Percentiles rank a stretch among this genome's conserved stretches.
phyloP scores from a whole-genome alignment of 2,113 vertebrate genomes.

The Cyanocitta stelleri region DNA sequence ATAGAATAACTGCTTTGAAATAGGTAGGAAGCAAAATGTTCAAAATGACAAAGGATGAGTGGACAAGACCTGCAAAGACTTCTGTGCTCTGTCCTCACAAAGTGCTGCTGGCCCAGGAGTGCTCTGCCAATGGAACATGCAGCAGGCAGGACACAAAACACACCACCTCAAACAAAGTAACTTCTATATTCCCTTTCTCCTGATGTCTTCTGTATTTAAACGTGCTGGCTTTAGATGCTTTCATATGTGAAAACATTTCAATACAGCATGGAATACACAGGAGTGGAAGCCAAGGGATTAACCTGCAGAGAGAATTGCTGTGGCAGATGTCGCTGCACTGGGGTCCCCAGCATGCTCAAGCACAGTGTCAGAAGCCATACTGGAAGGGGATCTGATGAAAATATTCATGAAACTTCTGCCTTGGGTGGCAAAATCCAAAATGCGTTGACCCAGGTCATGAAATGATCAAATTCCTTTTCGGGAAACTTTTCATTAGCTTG shows the following conservation, averaged over 20 bases:
- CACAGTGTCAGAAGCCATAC: background rate
- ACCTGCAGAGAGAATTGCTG: background rate
- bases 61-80: background rate
- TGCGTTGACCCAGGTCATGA: accelerated
- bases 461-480: background rate
- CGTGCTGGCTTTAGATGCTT: background rate
- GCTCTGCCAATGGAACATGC: background rate
- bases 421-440: background rate
- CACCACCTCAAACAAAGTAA: background rate
- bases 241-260: accelerated
- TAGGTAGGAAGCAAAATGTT: background rate
- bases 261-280: background rate
- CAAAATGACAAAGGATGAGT: background rate
- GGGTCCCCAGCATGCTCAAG: background rate
- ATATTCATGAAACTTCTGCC: background rate
- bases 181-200: background rate
- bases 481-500: background rate
- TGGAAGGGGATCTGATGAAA: background rate
- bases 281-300: background rate
- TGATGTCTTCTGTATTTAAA: background rate
- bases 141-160: background rate
- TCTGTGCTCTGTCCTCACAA: background rate
- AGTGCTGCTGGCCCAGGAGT: background rate
- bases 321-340: background rate
- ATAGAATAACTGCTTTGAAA: background rate